Evolutionary conservation across 2,888 invertebrate genomes (phyloP).

Genomic region (Stegophylla sp.): DNA sequence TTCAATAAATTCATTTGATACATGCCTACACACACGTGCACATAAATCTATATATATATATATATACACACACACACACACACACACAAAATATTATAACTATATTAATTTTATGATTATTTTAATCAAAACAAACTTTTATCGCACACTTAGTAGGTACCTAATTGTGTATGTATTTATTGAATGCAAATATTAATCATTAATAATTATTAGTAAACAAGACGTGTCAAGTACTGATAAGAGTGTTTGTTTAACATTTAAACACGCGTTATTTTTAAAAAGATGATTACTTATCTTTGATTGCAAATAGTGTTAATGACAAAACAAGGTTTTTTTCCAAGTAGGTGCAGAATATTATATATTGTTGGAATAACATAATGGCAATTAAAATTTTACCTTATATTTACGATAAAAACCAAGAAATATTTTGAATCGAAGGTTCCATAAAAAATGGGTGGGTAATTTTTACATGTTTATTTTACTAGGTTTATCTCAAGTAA

Average conservation of each 20-base stretch:
- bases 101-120: too few relatives aligned
- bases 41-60: too few relatives aligned
- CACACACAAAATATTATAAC: too few relatives aligned
- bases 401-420: neutral
- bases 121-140: too few relatives aligned
- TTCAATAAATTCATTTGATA: too few relatives aligned
- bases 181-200: neutral
- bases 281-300: neutral
- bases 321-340: neutral
- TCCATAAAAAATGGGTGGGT: too few relatives aligned
- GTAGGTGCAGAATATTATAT: neutral
- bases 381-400: neutral
- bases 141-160: neutral
- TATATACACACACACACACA: too few relatives aligned
- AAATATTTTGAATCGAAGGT: constrained; percentile 1
- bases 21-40: too few relatives aligned
- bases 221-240: neutral
- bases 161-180: neutral
- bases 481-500: neutral
- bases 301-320: neutral
- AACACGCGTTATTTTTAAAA: neutral
- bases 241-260: neutral
- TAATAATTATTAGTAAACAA: neutral
- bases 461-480: neutral
- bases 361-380: neutral